phyloP scores from a whole-genome alignment of 1,140 invertebrate species.

The Sitobion miscanthi region DNA sequence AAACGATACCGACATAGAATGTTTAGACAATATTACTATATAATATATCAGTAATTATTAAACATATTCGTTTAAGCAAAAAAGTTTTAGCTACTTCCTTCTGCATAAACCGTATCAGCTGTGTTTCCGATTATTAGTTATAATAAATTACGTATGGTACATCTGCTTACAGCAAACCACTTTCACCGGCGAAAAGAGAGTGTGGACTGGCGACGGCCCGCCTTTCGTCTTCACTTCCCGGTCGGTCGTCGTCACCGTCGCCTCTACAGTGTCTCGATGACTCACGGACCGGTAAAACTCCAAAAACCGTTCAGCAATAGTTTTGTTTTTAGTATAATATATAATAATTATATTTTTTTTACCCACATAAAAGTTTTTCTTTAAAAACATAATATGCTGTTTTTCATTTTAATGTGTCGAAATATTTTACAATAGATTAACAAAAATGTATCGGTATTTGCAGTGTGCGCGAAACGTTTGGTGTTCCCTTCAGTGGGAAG shows the following conservation, averaged over 20 bases:
- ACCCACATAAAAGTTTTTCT: neutral
- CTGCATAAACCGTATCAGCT: neutral
- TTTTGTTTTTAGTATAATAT: neutral
- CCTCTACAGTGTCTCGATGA: slow-evolving; percentile 8
- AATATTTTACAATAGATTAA: neutral
- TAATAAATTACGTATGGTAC: slow-evolving; percentile 33
- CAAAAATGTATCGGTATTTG: neutral
- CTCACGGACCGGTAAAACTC: slow-evolving; percentile 16
- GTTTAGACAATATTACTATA: neutral
- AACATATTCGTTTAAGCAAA: neutral
- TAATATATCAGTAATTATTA: neutral
- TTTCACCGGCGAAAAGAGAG: slow-evolving; percentile 45
- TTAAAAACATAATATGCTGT: neutral
- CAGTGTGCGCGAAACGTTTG: neutral
- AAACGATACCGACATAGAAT: neutral
- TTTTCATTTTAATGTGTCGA: neutral
- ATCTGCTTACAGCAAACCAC: slow-evolving; percentile 29
- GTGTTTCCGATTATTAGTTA: neutral
- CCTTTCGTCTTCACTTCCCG: slow-evolving; percentile 53
- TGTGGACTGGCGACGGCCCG: neutral
- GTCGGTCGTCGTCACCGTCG: slow-evolving; percentile 5
- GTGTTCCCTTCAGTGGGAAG: neutral
- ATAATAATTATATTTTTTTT: neutral
- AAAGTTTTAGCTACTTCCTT: neutral
- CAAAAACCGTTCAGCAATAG: neutral